Evolutionary conservation across 2,888 invertebrate species (phyloP).

Genomic region (Caenorhabditis sinica): DNA sequence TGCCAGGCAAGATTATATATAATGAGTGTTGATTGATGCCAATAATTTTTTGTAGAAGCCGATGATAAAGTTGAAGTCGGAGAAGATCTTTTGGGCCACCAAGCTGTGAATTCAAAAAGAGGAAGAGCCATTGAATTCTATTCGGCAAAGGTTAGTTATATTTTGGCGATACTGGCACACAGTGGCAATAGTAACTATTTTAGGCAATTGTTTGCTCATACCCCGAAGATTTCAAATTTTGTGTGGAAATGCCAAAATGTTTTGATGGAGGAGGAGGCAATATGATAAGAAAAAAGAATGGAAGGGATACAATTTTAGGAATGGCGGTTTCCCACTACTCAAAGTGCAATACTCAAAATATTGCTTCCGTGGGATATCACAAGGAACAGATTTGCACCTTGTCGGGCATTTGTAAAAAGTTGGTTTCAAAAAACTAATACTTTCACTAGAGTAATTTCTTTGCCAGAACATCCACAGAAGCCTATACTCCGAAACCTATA

Average conservation of each 20-base stretch:
- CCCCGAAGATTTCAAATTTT: background rate
- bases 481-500: background rate
- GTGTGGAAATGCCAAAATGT: background rate
- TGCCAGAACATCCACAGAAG: background rate
- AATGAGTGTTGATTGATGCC: no score
- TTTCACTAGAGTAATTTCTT: background rate
- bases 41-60: background rate
- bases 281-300: background rate
- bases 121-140: no score
- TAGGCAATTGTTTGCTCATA: no score
- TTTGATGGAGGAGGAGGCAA: background rate
- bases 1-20: background rate
- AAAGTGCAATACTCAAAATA: background rate
- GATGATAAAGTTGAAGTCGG: background rate
- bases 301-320: background rate
- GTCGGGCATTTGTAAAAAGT: background rate
- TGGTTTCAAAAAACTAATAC: no score
- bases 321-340: background rate
- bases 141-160: no score
- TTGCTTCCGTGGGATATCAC: background rate
- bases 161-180: no score
- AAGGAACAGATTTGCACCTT: background rate
- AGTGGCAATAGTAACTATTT: no score
- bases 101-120: no score
- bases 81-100: background rate